Conservation (phyloP, 2,113 vertebrate species). For the Phasianus colchicus region DNA sequence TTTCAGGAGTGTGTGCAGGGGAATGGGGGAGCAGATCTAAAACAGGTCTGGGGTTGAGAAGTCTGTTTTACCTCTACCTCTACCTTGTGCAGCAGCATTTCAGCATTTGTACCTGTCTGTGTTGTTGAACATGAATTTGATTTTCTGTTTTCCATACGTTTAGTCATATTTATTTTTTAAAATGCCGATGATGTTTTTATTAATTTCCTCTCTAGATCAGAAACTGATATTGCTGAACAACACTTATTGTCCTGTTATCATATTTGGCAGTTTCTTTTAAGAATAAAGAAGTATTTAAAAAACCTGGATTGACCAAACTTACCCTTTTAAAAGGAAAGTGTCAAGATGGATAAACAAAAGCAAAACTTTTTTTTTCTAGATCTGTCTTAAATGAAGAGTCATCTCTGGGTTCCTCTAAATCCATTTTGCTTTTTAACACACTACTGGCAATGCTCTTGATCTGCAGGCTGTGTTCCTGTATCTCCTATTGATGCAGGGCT, state of each 20-base stretch:
- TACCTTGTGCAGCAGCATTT: conserved; percentile 51
- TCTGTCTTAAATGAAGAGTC: not conserved
- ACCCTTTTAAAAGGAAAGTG: not conserved
- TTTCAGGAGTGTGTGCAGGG: not conserved
- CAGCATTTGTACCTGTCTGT: conserved; percentile 40
- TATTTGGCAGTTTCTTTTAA: conserved; percentile 41
- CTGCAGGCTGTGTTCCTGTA: not conserved
- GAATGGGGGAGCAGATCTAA: not conserved
- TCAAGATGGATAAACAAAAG: not conserved
- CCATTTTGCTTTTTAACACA: not conserved
- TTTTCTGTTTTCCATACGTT: not conserved
- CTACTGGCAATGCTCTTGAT: not conserved
- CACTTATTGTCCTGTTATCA: conserved; percentile 25
- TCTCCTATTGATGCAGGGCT: not conserved
- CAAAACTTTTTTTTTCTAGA: not conserved
- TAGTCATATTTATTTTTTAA: conserved; percentile 66
- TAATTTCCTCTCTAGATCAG: conserved; percentile 38
- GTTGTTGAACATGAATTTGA: conserved; percentile 20
- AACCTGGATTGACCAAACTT: not conserved
- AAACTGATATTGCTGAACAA: conserved; percentile 42
- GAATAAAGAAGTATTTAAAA: conserved; percentile 67
- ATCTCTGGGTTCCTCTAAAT: not conserved
- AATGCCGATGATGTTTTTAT: conserved; percentile 33
- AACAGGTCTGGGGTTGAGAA: conserved; percentile 30
- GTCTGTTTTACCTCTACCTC: conserved; percentile 60